Conservation (phyloP, 2,797 vertebrate genomes). For the Prunella strophiata region DNA sequence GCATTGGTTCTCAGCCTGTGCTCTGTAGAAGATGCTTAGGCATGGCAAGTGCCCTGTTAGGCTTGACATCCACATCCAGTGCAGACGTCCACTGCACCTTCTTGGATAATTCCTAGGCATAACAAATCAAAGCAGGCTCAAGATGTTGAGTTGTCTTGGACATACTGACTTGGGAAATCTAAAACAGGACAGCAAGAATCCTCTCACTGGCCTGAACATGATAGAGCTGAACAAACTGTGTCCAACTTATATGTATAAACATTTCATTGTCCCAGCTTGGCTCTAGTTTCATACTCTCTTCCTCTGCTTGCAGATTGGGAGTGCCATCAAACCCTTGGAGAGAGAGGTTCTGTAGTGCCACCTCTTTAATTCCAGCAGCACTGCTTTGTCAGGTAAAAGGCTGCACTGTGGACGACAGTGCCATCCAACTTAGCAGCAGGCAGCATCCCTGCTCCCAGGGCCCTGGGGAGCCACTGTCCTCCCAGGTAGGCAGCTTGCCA, state of each 20-base stretch:
- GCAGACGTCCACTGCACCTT: not conserved
- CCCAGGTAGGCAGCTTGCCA: not conserved
- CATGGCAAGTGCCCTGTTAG: not conserved
- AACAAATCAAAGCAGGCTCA: not conserved
- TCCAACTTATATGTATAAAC: not conserved
- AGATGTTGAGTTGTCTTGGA: not conserved
- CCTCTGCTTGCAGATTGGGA: not conserved
- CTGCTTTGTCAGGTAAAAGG: not conserved
- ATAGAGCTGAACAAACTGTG: not conserved
- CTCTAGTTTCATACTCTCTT: not conserved
- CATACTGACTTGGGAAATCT: not conserved
- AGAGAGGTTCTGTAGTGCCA: not conserved
- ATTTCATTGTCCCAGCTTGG: not conserved
- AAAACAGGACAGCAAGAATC: not conserved
- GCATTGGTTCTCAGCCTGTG: not conserved
- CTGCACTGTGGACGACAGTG: not conserved
- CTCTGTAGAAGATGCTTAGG: not conserved
- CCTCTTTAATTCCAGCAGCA: not conserved
- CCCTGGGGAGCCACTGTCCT: not conserved
- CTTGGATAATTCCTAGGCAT: not conserved
- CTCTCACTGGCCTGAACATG: fast-evolving
- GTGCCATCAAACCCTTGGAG: not conserved
- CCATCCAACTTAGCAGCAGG: not conserved
- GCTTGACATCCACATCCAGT: not conserved
- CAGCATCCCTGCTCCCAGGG: not conserved